Conservation (phyloP, 1,140 invertebrate genomes). For the Tetraneura akinire region DNA sequence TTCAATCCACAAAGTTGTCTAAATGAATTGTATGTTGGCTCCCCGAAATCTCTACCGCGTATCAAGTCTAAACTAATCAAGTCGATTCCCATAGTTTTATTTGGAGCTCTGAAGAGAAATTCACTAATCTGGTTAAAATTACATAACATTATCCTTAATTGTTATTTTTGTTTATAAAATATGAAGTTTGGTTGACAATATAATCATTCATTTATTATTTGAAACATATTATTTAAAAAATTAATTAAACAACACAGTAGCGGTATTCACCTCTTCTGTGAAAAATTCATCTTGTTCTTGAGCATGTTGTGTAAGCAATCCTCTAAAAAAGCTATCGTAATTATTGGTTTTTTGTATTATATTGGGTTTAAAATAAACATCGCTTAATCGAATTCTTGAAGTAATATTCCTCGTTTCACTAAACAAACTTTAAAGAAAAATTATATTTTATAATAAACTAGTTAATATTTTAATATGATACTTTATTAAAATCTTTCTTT, state of each 20-base stretch:
- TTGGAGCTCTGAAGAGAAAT: not conserved
- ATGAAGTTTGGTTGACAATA: too few relatives aligned
- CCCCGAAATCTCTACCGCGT: conserved; percentile 84
- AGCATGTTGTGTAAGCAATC: conserved; percentile 69
- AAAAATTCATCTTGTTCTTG: conserved; percentile 63
- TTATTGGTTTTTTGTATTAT: conserved; percentile 49
- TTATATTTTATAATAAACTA: not conserved
- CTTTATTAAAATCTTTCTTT: too few relatives aligned
- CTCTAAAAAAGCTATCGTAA: conserved; percentile 59
- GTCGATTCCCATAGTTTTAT: conserved; percentile 73
- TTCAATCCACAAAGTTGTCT: conserved; percentile 76
- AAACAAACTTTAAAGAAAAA: conserved; percentile 44
- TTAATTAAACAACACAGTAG: too few relatives aligned
- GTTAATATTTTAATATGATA: not conserved
- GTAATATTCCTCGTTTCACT: conserved; percentile 39
- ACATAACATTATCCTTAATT: too few relatives aligned
- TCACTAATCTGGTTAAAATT: conserved; percentile 3
- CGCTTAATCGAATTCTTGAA: conserved; percentile 35
- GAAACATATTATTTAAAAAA: too few relatives aligned
- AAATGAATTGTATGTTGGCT: conserved; percentile 79
- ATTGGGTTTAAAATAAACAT: conserved; percentile 42
- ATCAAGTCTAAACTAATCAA: conserved; percentile 84
- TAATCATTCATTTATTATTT: too few relatives aligned
- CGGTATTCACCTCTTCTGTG: too few relatives aligned
- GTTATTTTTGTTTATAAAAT: too few relatives aligned